Evolutionary conservation across 2,113 vertebrate genomes (phyloP), one percentile per base, ranked within the genome.

Genomic region (Heterotis niloticus): DNA sequence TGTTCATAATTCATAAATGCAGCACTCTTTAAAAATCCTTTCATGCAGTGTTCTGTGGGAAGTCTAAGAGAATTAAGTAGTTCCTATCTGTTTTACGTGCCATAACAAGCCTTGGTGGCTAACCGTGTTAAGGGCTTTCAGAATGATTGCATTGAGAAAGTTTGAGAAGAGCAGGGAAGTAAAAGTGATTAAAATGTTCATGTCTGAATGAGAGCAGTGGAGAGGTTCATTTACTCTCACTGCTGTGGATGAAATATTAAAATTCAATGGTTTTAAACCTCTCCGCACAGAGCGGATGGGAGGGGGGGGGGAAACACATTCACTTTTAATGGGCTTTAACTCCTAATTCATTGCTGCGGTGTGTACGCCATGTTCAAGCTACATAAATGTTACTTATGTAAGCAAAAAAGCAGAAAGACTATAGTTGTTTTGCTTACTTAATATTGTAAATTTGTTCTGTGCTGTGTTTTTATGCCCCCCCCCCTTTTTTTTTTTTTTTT

Each of bases 131-230:
- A 94, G 93, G 93, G 93, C 92, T 93, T 94, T 93, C 90, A 93
- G 91, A 93, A 93, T 93, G 93, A 93, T 92, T 93, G 92, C 88
- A 84, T 93, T 93, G 93, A 93, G 93, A 94, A 92, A 93, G 92
- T 92, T 93, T 23, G 64, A 56, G 51, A 10, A 20, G 51, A 44
- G 89, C 91, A 92, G 93, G 91, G 93, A 94, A 93, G 91, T 92
- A 93, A 95, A 94, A 93, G 91, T 93, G 93, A 94, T 95, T 94
- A 95, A 94, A 94, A 94, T 93, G 93, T 93, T 95, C 92, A 94
- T 91, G 92, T 91, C 93, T 94, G 90, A 93, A 93, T 93, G 92
- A 88, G 92, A 92, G 90, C 92, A 92, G 93, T 92, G 92, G 91
- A 94, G 93, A 93, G 94, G 91, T 93, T 94, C 92, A 93, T 93